A percentile compares a stretch with the other conserved stretches of the same genome.
Evolutionary conservation across 2,113 vertebrate species (phyloP).

Genomic region (Fregata magnificens): DNA sequence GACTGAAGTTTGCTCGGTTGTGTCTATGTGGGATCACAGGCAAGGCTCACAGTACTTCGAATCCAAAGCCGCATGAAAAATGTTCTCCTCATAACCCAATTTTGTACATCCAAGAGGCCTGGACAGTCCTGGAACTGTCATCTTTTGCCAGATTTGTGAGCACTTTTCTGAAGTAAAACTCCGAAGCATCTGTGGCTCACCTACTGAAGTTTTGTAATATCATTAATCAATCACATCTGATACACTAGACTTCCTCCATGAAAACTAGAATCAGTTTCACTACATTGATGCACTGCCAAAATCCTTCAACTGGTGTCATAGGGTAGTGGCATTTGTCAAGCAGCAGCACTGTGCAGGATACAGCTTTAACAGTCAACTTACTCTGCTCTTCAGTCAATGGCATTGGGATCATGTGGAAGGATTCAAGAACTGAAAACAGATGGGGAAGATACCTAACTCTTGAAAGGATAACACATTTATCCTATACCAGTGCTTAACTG

Average conservation of each 20-base stretch:
- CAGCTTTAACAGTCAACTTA: neutral
- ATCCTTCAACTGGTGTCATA: neutral
- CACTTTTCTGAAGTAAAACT: neutral
- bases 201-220: neutral
- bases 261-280: neutral
- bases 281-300: neutral
- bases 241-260: neutral
- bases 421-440: conserved; percentile 26
- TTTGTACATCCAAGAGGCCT: neutral
- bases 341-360: neutral
- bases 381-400: neutral
- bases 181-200: neutral
- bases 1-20: neutral
- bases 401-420: neutral
- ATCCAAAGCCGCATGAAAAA: neutral
- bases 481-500: neutral
- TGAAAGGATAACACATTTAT: neutral
- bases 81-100: neutral
- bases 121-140: neutral
- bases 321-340: neutral
- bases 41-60: neutral
- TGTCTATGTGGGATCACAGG: neutral
- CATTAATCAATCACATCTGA: neutral
- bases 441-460: neutral
- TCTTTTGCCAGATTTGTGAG: neutral